Percentiles rank a stretch among this genome's conserved stretches.
These are phyloP conservation scores for Chrysodeixis includens DNA, from an alignment of 2,888 invertebrate genomes.

Conservation along the genomic window DNA sequence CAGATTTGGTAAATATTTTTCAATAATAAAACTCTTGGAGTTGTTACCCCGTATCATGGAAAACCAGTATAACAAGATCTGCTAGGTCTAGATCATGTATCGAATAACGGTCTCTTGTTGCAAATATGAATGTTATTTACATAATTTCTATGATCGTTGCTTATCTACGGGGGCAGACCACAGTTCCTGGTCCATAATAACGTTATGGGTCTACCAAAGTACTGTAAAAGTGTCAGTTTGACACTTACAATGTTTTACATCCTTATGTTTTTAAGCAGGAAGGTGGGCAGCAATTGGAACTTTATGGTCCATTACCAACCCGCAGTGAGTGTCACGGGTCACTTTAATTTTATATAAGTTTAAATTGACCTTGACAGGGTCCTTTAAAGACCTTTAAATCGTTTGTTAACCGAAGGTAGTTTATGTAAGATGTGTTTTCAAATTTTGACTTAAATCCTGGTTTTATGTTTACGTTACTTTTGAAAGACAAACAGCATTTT, in stretches of 20 bases:
- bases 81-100: not conserved
- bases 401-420: not conserved
- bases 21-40: too few species aligned
- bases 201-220: not conserved
- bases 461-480: too few species aligned
- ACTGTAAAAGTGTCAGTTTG: conserved; percentile 6
- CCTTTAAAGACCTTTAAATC: not conserved
- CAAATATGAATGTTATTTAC: not conserved
- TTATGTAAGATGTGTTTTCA: too few species aligned
- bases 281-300: conserved; percentile 47
- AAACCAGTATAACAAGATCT: not conserved
- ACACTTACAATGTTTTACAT: conserved; percentile 14
- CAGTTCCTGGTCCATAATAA: not conserved
- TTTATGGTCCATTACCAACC: conserved; percentile 38
- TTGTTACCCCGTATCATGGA: not conserved
- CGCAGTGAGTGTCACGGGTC: conserved; percentile 27
- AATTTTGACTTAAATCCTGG: too few species aligned
- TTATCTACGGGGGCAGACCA: too few species aligned
- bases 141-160: not conserved
- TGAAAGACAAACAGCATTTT: too few species aligned
- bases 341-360: conserved; percentile 20
- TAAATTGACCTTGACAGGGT: conserved; percentile 35
- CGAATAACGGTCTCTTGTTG: not conserved
- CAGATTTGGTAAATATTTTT: too few species aligned
- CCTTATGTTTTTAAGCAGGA: conserved; percentile 45